Evolutionary conservation across 2,113 vertebrate species (phyloP).

Genomic region (Sinocyclocheilus rhinocerous): DNA sequence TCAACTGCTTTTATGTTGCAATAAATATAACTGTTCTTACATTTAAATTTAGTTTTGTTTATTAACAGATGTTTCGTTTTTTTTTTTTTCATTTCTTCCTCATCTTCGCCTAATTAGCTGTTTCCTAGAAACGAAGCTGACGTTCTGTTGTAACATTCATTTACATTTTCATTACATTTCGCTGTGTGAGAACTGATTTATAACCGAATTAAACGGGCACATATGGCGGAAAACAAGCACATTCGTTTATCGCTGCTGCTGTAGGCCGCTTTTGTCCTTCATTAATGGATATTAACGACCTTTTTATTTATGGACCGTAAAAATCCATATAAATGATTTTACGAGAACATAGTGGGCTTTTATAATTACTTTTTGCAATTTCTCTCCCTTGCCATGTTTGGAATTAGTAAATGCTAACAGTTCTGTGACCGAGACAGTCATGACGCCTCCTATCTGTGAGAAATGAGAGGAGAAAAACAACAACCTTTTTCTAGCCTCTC

Average conservation of each 20-base stretch:
- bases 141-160: not conserved
- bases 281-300: not conserved
- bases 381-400: not conserved
- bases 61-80: not conserved
- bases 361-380: not conserved
- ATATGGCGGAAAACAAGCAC: not conserved
- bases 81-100: too few species aligned
- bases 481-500: not conserved
- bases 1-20: not conserved
- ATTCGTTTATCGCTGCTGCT: not conserved
- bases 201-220: not conserved
- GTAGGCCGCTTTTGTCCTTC: not conserved
- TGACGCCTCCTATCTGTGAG: constrained; percentile 11
- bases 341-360: not conserved
- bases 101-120: not conserved
- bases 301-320: not conserved
- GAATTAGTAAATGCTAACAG: not conserved
- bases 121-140: not conserved
- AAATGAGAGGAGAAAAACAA: not conserved
- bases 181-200: not conserved
- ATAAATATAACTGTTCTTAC: not conserved
- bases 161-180: not conserved
- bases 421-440: not conserved
- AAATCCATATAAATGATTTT: not conserved
- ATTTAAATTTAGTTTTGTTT: not conserved